Evolutionary conservation across 2,888 invertebrate species (phyloP), one percentile per base, ranked within the genome.

Genomic region (Mylabris sibirica): DNA sequence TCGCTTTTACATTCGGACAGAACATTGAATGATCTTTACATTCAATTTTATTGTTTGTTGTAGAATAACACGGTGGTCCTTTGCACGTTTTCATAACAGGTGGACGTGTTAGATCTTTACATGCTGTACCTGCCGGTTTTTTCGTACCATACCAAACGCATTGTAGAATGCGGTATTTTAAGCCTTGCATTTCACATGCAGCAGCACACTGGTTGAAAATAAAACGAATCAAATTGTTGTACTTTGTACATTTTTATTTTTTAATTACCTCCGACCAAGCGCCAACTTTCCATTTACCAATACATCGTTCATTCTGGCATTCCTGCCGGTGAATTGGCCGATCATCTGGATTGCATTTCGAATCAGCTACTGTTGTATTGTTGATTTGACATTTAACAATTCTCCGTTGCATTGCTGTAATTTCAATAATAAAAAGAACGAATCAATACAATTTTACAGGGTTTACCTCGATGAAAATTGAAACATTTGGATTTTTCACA

Each of bases 101-200:
- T 0, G 97, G 97, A 64, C 95, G 87, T 0, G 90, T 88, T 76
- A 93, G 87, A 70, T 91, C 90, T 75, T 91, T 90, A 84, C 98
- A 98, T 17, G 94, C 94, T 73, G 93, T 92, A 17, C 93, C 96
- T 8, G 97, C 97, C 35, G 95, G 91, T 79, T 90, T 90, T 77
- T 91, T 93, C 22, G 92, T 93, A 6, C 93, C 92, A 77, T 91
- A 92, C 98, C 98, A 99, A 72, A 97, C 95, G 85, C 98, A 98
- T 78, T 94, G 94, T 67, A 98, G 87, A 75, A 93, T 92, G 76
- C 98, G 90, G 82, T 96, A 95, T 84, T 95, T 94, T 65, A 94
- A 91, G 0, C 98, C 97, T 77, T 91, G 90, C 69, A 89, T 88
- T 57, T 92, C 94, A 83, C 98, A 98, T 0, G 89, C 87, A 24